A percentile compares a stretch with the other conserved stretches of the same genome.
Conservation (phyloP, 2,888 invertebrate genomes). For the Cephus pulcher region DNA sequence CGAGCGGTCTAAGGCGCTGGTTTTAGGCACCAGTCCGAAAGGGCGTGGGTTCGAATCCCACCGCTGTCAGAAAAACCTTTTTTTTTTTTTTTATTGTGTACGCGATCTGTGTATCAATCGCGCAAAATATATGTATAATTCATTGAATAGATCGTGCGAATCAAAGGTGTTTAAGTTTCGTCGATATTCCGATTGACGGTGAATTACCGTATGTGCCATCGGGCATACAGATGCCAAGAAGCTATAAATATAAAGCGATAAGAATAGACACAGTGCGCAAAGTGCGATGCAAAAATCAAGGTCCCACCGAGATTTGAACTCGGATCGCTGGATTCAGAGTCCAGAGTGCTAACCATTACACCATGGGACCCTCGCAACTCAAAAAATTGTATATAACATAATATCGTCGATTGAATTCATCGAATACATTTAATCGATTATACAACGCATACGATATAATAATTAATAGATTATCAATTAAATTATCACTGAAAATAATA, state of each 20-base stretch:
- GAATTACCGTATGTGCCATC: background rate
- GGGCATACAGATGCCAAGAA: background rate
- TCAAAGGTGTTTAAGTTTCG: background rate
- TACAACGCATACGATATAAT: background rate
- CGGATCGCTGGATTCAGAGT: conserved; percentile 28
- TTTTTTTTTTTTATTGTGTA: conserved; percentile 29
- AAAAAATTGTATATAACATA: background rate
- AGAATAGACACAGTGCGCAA: background rate
- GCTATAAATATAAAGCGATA: background rate
- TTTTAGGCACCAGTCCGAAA: conserved; percentile 75
- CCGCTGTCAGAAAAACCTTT: conserved; percentile 67
- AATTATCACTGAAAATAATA: background rate
- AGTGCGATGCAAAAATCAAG: background rate
- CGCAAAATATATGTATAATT: background rate
- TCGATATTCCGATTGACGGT: background rate
- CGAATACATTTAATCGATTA: background rate
- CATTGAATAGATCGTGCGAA: background rate
- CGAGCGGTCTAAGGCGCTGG: conserved; percentile 76
- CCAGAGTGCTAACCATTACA: conserved; percentile 28
- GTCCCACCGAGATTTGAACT: conserved; percentile 28
- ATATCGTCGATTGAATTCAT: background rate
- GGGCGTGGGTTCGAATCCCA: conserved; percentile 76
- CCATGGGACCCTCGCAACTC: conserved; percentile 17
- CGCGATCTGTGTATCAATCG: background rate
- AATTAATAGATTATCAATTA: background rate